Conservation (phyloP, 1,140 invertebrate species). For the Panulirus ornatus region DNA sequence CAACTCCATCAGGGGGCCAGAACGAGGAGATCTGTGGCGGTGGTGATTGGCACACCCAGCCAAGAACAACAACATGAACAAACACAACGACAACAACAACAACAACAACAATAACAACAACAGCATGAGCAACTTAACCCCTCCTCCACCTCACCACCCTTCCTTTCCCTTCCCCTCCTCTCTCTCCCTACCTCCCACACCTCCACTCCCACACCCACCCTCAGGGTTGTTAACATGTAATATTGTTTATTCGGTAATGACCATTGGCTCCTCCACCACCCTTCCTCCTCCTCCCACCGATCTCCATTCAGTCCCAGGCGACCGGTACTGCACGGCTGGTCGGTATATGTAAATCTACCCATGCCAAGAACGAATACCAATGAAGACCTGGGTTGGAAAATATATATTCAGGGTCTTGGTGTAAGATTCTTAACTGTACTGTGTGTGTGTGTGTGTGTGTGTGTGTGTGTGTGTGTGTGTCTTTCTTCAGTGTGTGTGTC, state of each 20-base stretch:
- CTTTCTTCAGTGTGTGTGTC: too few species aligned
- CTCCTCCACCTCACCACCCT: neutral
- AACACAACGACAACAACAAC: too few species aligned
- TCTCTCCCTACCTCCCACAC: neutral
- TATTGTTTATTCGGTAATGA: constrained; percentile 40
- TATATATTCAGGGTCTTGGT: too few species aligned
- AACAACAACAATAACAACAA: too few species aligned
- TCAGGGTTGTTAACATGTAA: neutral
- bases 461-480: constrained; percentile 19
- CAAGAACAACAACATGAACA: too few species aligned
- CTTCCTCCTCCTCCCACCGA: too few species aligned
- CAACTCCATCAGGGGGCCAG: too few species aligned
- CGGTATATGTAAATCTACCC: constrained; percentile 34
- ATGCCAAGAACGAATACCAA: constrained; percentile 8
- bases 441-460: neutral
- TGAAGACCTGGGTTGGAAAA: constrained; percentile 21
- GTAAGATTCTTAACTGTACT: too few species aligned
- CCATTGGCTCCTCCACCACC: too few species aligned
- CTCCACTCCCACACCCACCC: neutral
- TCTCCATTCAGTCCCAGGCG: constrained; percentile 9
- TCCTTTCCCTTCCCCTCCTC: neutral
- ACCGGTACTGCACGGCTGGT: constrained; percentile 8
- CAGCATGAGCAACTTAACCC: too few species aligned
- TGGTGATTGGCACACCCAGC: too few species aligned
- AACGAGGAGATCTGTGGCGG: too few species aligned